These are phyloP conservation scores for Harpagifer antarcticus DNA, from an alignment of 2,797 vertebrate species.

Conservation along the genomic window DNA sequence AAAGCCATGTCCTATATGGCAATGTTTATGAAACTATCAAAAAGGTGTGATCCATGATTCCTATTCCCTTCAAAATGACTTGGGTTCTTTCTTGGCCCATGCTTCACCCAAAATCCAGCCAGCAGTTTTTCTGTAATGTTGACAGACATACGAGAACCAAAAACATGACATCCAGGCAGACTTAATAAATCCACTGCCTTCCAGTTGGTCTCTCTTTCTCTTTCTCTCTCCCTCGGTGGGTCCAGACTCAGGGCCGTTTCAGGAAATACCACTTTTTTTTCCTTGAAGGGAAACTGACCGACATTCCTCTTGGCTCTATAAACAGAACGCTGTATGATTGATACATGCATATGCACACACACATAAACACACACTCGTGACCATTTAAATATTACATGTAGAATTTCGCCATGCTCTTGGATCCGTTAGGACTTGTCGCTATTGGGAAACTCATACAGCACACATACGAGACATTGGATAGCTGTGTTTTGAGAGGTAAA, in stretches of 20 bases:
- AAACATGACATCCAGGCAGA: too few species aligned
- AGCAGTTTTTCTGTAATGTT: too few species aligned
- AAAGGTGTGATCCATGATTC: too few species aligned
- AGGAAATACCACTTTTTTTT: constrained; percentile 76
- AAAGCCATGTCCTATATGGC: too few species aligned
- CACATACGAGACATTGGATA: constrained; percentile 9
- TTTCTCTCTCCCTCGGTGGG: constrained; percentile 11
- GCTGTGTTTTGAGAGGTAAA: constrained; percentile 24
- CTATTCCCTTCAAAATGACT: too few species aligned
- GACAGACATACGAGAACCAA: too few species aligned
- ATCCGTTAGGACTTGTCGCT: constrained; percentile 29
- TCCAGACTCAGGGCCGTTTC: constrained; percentile 57
- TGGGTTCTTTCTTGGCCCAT: too few species aligned
- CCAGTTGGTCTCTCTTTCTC: not conserved
- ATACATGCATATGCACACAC: constrained; percentile 33
- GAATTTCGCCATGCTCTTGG: not conserved
- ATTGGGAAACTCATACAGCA: constrained; percentile 26
- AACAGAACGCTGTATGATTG: constrained; percentile 65
- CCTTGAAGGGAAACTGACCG: constrained; percentile 62
- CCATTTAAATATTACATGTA: not conserved
- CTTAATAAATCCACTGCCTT: not conserved
- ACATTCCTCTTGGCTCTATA: constrained; percentile 74
- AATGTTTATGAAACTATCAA: too few species aligned
- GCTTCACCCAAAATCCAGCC: too few species aligned
- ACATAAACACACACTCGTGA: not conserved